A percentile compares a stretch with the other conserved stretches of the same genome.
These are phyloP conservation scores for Euborellia annulipes DNA, from an alignment of 1,140 invertebrate genomes.

Conservation along the genomic window DNA sequence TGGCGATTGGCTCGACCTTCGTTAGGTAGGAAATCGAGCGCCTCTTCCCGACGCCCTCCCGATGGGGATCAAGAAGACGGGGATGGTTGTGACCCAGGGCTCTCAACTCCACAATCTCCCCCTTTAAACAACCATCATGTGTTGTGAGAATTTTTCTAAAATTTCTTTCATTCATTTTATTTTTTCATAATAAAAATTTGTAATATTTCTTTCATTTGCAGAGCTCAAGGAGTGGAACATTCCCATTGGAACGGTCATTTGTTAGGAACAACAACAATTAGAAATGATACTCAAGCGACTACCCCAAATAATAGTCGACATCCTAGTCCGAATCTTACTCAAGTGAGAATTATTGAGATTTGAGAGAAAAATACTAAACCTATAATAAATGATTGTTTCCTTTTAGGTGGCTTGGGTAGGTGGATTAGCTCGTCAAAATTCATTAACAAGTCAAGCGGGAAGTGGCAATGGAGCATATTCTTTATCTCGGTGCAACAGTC, in stretches of 20 bases:
- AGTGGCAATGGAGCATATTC: slow-evolving; percentile 11
- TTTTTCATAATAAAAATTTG: too few species aligned
- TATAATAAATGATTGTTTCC: slow-evolving; percentile 15
- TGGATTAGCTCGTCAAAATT: slow-evolving; percentile 21
- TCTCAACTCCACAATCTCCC: slow-evolving; percentile 15
- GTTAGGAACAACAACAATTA: slow-evolving; percentile 34
- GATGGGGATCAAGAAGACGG: slow-evolving; percentile 27
- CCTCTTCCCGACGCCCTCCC: slow-evolving; percentile 15
- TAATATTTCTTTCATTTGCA: too few species aligned
- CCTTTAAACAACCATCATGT: slow-evolving; percentile 9
- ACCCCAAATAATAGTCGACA: slow-evolving; percentile 24
- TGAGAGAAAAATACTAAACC: too few species aligned
- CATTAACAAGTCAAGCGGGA: slow-evolving; percentile 14
- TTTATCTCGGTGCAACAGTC: not conserved
- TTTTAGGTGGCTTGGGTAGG: slow-evolving; percentile 12
- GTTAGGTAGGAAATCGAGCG: slow-evolving; percentile 35
- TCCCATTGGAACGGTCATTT: slow-evolving; percentile 52
- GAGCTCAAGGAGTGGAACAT: slow-evolving; percentile 32
- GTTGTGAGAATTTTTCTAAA: not conserved
- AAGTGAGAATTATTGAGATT: slow-evolving; percentile 14
- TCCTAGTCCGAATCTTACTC: not conserved
- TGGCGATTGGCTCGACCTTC: slow-evolving; percentile 52
- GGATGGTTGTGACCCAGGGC: slow-evolving; percentile 44
- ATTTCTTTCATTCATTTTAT: too few species aligned
- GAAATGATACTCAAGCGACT: slow-evolving; percentile 51